Percentiles rank a stretch among this genome's conserved stretches.
Conservation (phyloP, 2,113 vertebrate species). For the Oreochromis spilurus region DNA sequence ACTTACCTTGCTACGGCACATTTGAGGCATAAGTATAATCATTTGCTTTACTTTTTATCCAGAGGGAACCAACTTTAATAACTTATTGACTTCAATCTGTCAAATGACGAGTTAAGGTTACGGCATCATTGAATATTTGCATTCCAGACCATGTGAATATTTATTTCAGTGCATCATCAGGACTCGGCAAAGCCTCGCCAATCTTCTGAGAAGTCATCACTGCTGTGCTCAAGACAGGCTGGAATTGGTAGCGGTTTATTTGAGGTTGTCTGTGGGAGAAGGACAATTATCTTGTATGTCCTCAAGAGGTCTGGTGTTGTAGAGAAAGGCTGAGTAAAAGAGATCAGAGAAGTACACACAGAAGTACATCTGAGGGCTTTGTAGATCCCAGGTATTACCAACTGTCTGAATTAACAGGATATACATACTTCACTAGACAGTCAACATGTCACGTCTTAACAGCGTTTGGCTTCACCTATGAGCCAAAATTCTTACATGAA, state of each 20-base stretch:
- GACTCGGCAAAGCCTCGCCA: conserved; percentile 46
- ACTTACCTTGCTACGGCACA: not conserved
- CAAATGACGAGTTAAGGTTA: not conserved
- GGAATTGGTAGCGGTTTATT: conserved; percentile 43
- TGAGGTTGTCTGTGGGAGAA: conserved; percentile 55
- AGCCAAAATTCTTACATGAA: conserved; percentile 73
- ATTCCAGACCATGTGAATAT: conserved; percentile 50
- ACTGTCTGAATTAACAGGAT: conserved; percentile 74
- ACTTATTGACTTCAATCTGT: not conserved
- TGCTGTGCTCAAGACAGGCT: conserved; percentile 29
- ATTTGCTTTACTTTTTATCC: not conserved
- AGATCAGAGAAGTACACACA: conserved; percentile 64
- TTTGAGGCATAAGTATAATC: not conserved
- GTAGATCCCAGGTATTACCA: conserved; percentile 68
- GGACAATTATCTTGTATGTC: conserved; percentile 67
- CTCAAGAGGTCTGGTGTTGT: conserved; percentile 59
- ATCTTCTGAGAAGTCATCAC: conserved; percentile 46
- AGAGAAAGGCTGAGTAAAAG: conserved; percentile 51
- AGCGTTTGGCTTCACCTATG: conserved; percentile 61
- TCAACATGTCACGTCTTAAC: conserved; percentile 74
- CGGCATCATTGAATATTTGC: conserved; percentile 16
- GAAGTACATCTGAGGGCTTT: conserved; percentile 63
- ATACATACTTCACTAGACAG: conserved; percentile 69
- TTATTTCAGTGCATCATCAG: conserved; percentile 38
- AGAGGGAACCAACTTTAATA: not conserved